phyloP scores from a whole-genome alignment of 2,113 vertebrate genomes.

The Pomatorhinus ruficollis region DNA sequence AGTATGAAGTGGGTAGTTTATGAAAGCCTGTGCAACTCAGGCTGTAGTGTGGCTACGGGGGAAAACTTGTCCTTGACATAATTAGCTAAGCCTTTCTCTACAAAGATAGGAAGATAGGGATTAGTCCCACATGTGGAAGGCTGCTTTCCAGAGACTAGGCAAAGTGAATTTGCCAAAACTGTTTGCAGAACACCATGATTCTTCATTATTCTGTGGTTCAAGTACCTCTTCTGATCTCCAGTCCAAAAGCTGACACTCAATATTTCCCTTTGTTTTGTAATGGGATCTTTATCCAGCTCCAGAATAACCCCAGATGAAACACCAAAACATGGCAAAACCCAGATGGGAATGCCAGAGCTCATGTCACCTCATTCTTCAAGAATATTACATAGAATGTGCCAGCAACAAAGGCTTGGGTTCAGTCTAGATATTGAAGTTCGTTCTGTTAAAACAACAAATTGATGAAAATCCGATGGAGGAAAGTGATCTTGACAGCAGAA shows the following conservation, averaged over 20 bases:
- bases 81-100: background rate
- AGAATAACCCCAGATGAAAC: constrained; percentile 21
- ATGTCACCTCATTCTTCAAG: constrained; percentile 27
- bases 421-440: background rate
- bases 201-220: constrained; percentile 18
- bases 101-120: background rate
- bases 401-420: background rate
- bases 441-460: background rate
- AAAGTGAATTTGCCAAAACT: constrained; percentile 25
- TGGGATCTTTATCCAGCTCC: background rate
- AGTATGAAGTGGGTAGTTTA: background rate
- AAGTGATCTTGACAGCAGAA: background rate
- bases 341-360: constrained; percentile 2
- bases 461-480: background rate
- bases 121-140: constrained; percentile 31
- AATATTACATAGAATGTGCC: background rate
- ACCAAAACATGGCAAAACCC: background rate
- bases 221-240: constrained; percentile 37
- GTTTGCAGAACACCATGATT: background rate
- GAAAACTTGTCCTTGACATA: background rate
- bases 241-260: background rate
- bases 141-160: constrained; percentile 7
- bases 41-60: background rate
- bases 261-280: constrained; percentile 31
- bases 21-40: background rate